These are phyloP conservation scores for Biston betularia DNA, from an alignment of 2,888 invertebrate genomes.

Conservation along the genomic window DNA sequence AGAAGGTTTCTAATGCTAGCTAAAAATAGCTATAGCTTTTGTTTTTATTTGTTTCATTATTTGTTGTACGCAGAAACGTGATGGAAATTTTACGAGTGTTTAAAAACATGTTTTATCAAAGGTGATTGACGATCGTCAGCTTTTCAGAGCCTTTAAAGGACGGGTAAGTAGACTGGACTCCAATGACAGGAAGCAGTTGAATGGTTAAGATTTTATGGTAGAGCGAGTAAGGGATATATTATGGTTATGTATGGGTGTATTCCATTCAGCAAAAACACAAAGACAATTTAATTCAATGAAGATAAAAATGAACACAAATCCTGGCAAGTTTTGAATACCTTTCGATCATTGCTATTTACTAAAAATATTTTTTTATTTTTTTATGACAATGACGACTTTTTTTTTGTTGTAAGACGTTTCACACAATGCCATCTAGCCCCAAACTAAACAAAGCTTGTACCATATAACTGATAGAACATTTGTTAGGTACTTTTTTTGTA, in stretches of 20 bases:
- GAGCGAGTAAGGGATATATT: conserved; percentile 34
- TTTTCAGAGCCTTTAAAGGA: conserved; percentile 35
- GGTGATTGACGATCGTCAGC: conserved; percentile 25
- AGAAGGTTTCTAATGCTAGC: background rate
- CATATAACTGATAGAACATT: too few species aligned
- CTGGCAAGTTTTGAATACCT: background rate
- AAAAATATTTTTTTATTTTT: too few species aligned
- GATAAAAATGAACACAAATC: conserved; percentile 14
- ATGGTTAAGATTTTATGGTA: conserved; percentile 40
- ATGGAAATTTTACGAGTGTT: conserved; percentile 1
- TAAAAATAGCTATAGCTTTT: conserved; percentile 12
- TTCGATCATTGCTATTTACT: too few species aligned
- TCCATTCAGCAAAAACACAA: conserved; percentile 25
- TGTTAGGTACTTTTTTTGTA: too few species aligned
- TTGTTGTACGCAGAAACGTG: background rate
- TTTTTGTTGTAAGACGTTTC: too few species aligned
- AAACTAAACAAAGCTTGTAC: too few species aligned
- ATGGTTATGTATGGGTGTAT: too few species aligned
- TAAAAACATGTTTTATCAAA: conserved; percentile 25
- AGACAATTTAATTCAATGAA: conserved; percentile 30
- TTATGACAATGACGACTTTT: too few species aligned
- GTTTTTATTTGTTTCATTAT: background rate
- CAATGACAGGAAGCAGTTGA: conserved; percentile 44
- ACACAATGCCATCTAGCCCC: too few species aligned
- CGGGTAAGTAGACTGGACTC: conserved; percentile 30